Evolutionary conservation across 2,797 vertebrate genomes (phyloP).

Genomic region (Halcyon smyrnensis): DNA sequence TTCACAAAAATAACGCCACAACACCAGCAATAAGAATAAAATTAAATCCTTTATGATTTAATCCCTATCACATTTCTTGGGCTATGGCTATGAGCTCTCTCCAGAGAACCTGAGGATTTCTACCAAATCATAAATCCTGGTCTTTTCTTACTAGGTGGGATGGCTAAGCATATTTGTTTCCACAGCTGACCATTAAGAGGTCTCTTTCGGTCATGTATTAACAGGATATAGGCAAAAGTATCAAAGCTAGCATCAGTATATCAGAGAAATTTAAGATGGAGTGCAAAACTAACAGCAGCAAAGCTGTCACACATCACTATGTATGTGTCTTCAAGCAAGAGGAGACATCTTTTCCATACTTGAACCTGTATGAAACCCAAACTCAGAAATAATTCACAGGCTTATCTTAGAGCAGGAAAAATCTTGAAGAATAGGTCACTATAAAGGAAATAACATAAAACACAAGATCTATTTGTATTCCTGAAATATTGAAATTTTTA

Average conservation of each 20-base stretch:
- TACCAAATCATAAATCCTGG: background rate
- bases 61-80: background rate
- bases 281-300: background rate
- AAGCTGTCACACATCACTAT: background rate
- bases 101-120: background rate
- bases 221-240: background rate
- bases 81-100: background rate
- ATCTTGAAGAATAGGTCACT: background rate
- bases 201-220: background rate
- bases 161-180: background rate
- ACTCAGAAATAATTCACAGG: background rate
- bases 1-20: background rate
- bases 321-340: background rate
- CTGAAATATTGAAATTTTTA: background rate
- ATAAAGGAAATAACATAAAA: background rate
- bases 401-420: background rate
- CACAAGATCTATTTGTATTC: background rate
- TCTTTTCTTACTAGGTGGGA: background rate
- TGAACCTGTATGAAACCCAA: background rate
- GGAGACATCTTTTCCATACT: background rate
- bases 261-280: background rate
- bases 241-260: background rate
- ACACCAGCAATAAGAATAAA: background rate
- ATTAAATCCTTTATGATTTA: background rate
- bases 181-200: background rate